phyloP scores from a whole-genome alignment of 2,797 vertebrate genomes.

The Trichosurus vulpecula region DNA sequence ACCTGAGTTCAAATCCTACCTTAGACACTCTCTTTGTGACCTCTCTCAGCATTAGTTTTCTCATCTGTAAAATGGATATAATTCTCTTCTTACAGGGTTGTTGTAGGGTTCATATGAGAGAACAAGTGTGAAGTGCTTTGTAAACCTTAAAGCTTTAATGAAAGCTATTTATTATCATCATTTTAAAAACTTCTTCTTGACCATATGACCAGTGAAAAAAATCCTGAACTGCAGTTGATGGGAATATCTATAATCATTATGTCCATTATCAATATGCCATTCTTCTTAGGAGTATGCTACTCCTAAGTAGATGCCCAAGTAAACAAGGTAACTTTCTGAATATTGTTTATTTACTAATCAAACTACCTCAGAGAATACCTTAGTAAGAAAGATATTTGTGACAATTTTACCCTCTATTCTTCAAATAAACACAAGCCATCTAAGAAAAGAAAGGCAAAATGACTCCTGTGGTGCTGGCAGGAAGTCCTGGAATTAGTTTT shows the following conservation, averaged over 20 bases:
- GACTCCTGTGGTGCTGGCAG: background rate
- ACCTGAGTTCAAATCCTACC: background rate
- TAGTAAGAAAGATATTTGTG: constrained; percentile 91
- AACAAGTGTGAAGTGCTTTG: background rate
- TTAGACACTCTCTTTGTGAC: background rate
- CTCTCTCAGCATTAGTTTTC: background rate
- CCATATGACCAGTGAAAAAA: background rate
- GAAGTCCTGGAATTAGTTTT: background rate
- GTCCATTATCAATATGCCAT: background rate
- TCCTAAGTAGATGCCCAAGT: constrained; percentile 67
- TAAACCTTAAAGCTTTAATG: background rate
- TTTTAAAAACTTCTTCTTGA: background rate
- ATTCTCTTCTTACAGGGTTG: background rate
- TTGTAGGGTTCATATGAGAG: background rate
- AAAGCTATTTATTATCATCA: background rate
- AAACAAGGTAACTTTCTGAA: background rate
- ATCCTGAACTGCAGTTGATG: constrained; percentile 42
- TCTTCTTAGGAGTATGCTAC: constrained; percentile 26
- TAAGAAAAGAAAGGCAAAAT: background rate
- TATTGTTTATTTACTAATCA: constrained; percentile 91
- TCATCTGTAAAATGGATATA: background rate
- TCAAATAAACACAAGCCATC: constrained; percentile 29
- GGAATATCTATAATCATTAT: constrained; percentile 8
- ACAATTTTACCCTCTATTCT: constrained; percentile 40
- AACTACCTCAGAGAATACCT: constrained; percentile 93